A percentile compares a stretch with the other conserved stretches of the same genome.
These are phyloP conservation scores for Apeltes quadracus DNA, from an alignment of 2,113 vertebrate genomes.

Conservation along the genomic window DNA sequence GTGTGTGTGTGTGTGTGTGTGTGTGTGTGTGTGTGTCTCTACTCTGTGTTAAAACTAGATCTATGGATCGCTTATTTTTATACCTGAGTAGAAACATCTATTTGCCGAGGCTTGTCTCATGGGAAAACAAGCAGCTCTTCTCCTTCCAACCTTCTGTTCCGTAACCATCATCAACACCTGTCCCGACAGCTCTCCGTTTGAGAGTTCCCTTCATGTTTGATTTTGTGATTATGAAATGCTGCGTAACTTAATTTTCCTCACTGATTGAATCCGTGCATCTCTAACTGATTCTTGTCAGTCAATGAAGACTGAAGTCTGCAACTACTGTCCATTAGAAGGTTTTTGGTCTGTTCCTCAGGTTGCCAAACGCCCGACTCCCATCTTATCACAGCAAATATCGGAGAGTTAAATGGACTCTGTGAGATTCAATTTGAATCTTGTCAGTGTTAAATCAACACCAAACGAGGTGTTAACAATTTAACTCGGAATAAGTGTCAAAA, in stretches of 20 bases:
- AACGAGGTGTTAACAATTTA: too few relatives aligned
- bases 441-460: too few relatives aligned
- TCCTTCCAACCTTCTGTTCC: slow-evolving; percentile 30
- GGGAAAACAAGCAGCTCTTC: slow-evolving; percentile 10
- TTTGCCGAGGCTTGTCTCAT: slow-evolving; percentile 56
- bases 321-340: not conserved
- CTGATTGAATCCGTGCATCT: not conserved
- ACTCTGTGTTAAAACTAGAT: slow-evolving; percentile 32
- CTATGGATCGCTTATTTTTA: slow-evolving; percentile 47
- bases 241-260: not conserved
- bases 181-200: slow-evolving; percentile 22
- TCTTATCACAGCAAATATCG: too few relatives aligned
- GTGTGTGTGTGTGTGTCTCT: slow-evolving; percentile 29
- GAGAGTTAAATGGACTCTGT: too few relatives aligned
- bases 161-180: slow-evolving; percentile 47
- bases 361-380: not conserved
- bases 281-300: not conserved
- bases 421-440: too few relatives aligned
- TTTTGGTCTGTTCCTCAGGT: not conserved
- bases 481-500: too few relatives aligned
- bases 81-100: slow-evolving; percentile 54
- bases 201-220: slow-evolving; percentile 14
- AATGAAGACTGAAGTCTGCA: not conserved
- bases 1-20: slow-evolving; percentile 31
- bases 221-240: not conserved